Conservation (phyloP, 2,113 vertebrate species). For the Podarcis muralis region DNA sequence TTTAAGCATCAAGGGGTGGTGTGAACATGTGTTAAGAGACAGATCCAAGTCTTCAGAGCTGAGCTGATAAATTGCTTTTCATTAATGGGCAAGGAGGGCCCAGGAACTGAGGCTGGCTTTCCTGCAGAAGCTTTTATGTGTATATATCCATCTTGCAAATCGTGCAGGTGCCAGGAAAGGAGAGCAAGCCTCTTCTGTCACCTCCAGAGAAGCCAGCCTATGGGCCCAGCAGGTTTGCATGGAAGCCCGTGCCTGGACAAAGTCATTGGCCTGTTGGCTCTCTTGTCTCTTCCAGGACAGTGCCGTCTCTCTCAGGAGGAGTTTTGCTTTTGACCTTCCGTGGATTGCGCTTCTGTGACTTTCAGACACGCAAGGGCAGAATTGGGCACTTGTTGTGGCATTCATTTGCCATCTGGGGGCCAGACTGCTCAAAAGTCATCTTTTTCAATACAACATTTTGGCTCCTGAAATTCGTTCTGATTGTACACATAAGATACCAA, state of each 20-base stretch:
- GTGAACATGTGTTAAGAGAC: constrained; percentile 51
- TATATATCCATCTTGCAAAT: constrained; percentile 61
- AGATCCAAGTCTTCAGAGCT: constrained; percentile 57
- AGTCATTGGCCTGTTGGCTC: background rate
- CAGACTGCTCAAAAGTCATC: no score
- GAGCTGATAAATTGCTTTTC: constrained; percentile 71
- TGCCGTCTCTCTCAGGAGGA: background rate
- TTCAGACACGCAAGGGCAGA: no score
- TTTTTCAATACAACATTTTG: no score
- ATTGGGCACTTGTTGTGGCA: no score
- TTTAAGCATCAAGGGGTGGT: constrained; percentile 40
- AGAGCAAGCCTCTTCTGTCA: constrained; percentile 52
- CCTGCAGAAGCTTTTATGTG: constrained; percentile 50
- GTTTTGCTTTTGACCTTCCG: background rate
- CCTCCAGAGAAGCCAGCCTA: constrained; percentile 35
- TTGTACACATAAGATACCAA: no score
- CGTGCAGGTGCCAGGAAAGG: constrained; percentile 52
- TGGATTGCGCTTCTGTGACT: background rate
- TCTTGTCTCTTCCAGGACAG: background rate
- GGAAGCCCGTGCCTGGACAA: background rate
- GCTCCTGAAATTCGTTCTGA: no score
- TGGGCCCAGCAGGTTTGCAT: constrained; percentile 22
- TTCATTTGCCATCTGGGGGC: background rate
- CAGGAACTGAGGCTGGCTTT: constrained; percentile 58
- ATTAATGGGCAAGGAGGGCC: constrained; percentile 59